A percentile compares a stretch with the other conserved stretches of the same genome.
Conservation (phyloP, 2,797 vertebrate species). For the Onychomys arenicola region DNA sequence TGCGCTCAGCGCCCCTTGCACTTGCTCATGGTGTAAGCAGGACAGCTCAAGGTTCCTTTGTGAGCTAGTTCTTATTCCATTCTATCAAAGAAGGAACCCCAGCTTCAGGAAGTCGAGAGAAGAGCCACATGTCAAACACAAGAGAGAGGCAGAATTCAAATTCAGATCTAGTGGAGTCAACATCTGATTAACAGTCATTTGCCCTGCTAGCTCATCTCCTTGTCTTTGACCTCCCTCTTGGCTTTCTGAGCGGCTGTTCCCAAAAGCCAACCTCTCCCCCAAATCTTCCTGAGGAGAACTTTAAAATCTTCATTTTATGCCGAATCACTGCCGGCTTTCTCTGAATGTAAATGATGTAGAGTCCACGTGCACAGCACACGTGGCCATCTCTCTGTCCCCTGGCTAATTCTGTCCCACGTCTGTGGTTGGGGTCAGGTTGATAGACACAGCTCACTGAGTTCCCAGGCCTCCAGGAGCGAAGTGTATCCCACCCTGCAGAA, state of each 20-base stretch:
- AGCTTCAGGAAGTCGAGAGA: neutral
- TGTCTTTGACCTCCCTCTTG: neutral
- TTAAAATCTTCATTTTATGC: neutral
- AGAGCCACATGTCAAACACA: neutral
- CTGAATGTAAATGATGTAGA: too few species aligned
- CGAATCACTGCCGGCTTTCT: neutral
- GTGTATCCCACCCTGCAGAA: neutral
- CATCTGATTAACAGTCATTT: neutral
- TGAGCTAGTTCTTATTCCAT: slow-evolving; percentile 9
- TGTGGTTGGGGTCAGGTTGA: neutral
- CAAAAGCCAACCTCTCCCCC: neutral
- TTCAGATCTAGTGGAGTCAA: neutral
- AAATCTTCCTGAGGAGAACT: neutral
- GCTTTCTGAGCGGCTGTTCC: neutral
- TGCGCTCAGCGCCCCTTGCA: too few species aligned
- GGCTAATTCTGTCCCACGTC: neutral
- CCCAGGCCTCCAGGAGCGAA: neutral
- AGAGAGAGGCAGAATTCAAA: neutral
- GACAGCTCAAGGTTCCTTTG: neutral
- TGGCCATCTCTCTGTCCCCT: neutral
- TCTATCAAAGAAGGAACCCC: slow-evolving; percentile 18
- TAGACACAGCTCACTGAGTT: neutral
- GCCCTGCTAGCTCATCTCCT: neutral
- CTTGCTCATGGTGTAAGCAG: neutral
- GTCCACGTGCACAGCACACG: neutral